Evolutionary conservation across 2,888 invertebrate species (phyloP).

Genomic region (Athetis lepigone): DNA sequence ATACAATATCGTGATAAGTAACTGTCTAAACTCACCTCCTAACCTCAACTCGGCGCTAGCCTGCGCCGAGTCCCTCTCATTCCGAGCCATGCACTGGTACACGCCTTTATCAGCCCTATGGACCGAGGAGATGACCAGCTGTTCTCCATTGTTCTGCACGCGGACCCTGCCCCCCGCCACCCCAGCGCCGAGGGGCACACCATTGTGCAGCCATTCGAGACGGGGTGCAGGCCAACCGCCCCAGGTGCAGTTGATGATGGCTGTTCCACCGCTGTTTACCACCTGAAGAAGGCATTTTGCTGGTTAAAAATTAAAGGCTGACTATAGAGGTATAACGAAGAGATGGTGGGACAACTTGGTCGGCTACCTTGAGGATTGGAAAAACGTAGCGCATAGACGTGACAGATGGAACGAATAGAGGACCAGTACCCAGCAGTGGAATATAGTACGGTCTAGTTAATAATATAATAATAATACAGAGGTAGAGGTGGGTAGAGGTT

Average conservation of each 20-base stretch:
- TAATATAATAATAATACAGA: too few species aligned
- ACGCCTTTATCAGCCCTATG: slow-evolving; percentile 95
- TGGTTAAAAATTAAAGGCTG: not conserved
- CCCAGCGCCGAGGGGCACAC: slow-evolving; percentile 90
- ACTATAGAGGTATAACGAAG: too few species aligned
- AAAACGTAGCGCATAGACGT: too few species aligned
- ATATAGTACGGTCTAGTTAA: too few species aligned
- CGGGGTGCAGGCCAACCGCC: slow-evolving; percentile 94
- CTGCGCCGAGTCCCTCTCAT: slow-evolving; percentile 94
- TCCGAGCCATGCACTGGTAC: slow-evolving; percentile 96
- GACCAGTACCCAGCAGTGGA: too few species aligned
- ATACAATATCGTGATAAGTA: not conserved
- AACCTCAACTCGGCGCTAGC: slow-evolving; percentile 94
- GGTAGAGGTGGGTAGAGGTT: too few species aligned
- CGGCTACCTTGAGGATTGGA: too few species aligned
- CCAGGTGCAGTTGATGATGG: slow-evolving; percentile 96
- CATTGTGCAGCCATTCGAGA: slow-evolving; percentile 94
- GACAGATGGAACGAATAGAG: too few species aligned
- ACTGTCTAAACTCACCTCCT: slow-evolving; percentile 91
- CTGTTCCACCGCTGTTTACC: slow-evolving; percentile 96
- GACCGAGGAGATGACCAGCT: slow-evolving; percentile 88
- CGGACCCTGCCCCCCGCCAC: slow-evolving; percentile 82
- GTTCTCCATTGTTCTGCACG: slow-evolving; percentile 78
- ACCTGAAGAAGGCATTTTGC: slow-evolving; percentile 86
- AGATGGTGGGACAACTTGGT: too few species aligned